These are phyloP conservation scores for Catocala fraxini DNA, from an alignment of 2,888 invertebrate genomes.

Conservation along the genomic window DNA sequence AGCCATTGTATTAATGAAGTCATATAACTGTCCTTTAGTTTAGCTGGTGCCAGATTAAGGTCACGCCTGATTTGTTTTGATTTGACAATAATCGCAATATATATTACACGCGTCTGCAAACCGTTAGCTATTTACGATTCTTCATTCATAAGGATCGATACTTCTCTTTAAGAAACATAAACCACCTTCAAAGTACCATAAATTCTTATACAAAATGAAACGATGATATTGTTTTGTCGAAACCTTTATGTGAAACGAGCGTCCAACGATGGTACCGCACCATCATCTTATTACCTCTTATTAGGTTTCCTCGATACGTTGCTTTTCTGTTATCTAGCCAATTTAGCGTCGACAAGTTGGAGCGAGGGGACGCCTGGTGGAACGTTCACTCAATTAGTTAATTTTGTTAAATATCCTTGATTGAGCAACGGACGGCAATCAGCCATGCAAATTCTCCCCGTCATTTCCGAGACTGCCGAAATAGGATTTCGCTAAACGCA, in stretches of 20 bases:
- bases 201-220: constrained; percentile 4
- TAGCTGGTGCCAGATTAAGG: too few species aligned
- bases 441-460: constrained; percentile 83
- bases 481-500: constrained; percentile 67
- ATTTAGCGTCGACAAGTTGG: constrained; percentile 64
- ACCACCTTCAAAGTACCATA: neutral
- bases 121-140: neutral
- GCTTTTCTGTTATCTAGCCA: constrained; percentile 73
- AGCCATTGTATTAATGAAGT: too few species aligned
- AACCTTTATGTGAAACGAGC: constrained; percentile 54
- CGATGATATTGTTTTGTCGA: constrained; percentile 30
- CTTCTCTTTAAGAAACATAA: too few species aligned
- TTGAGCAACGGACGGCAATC: constrained; percentile 87
- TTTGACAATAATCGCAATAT: too few species aligned
- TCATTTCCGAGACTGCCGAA: constrained; percentile 71
- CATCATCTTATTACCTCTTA: constrained; percentile 74
- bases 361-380: constrained; percentile 58
- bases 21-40: too few species aligned
- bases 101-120: too few species aligned
- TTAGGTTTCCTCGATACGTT: constrained; percentile 76
- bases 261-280: constrained; percentile 53
- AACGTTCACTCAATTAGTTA: constrained; percentile 86
- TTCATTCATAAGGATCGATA: too few species aligned
- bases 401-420: constrained; percentile 87
- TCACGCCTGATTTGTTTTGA: too few species aligned